Percentiles rank a stretch among this genome's conserved stretches.
Evolutionary conservation across 2,797 vertebrate genomes (phyloP).

Genomic region (Poecile montanus): DNA sequence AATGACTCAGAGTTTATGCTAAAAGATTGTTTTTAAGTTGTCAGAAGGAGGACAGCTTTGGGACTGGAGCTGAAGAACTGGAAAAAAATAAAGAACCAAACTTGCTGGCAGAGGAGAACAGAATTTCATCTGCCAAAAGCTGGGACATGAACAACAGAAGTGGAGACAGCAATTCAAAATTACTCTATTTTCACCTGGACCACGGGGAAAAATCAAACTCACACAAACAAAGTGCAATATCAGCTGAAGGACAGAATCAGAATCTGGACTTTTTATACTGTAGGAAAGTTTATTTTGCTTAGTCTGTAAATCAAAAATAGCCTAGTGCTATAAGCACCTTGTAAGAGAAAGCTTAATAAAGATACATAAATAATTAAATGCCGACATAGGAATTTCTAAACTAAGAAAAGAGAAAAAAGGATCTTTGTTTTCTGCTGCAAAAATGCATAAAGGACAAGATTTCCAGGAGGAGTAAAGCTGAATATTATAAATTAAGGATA

Average conservation of each 20-base stretch:
- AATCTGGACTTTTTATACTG: not conserved
- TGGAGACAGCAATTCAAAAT: not conserved
- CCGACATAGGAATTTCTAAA: not conserved
- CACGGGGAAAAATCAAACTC: not conserved
- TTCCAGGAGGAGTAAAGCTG: not conserved
- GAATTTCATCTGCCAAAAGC: constrained; percentile 4
- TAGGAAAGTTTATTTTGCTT: constrained; percentile 27
- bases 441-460: not conserved
- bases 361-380: constrained; percentile 50
- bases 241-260: not conserved
- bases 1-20: not conserved
- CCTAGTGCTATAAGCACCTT: not conserved
- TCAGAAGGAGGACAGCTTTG: not conserved
- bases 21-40: not conserved
- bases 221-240: not conserved
- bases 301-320: constrained; percentile 55
- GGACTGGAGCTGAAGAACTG: not conserved
- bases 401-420: not conserved
- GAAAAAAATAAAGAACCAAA: not conserved
- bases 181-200: not conserved
- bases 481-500: not conserved
- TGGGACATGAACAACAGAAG: not conserved
- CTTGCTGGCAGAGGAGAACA: not conserved
- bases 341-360: constrained; percentile 24
- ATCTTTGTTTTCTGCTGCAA: not conserved